These are phyloP conservation scores for Aurelia coerulea DNA, from an alignment of 30 jellyfish, hydroid and myxozoan species.

Conservation along the genomic window DNA sequence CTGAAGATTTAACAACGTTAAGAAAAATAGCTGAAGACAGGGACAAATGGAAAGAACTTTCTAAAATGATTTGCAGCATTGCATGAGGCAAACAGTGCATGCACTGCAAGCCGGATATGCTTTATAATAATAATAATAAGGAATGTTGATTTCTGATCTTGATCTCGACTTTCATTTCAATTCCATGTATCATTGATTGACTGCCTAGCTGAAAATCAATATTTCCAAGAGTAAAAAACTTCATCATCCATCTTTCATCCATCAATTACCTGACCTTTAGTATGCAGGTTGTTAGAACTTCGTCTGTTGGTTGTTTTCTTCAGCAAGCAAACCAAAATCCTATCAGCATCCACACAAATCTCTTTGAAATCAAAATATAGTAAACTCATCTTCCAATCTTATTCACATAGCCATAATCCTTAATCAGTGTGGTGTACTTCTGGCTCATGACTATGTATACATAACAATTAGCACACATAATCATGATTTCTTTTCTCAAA, in stretches of 20 bases:
- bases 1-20: too few species aligned
- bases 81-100: too few species aligned
- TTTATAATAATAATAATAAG: too few species aligned
- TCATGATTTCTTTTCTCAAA: neutral
- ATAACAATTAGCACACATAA: neutral
- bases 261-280: neutral
- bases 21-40: too few species aligned
- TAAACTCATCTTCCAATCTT: conserved; percentile 19
- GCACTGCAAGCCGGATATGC: too few species aligned
- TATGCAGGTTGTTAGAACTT: conserved; percentile 7
- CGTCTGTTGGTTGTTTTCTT: neutral
- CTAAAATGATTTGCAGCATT: too few species aligned
- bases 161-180: conserved; percentile 4
- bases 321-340: neutral
- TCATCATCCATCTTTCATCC: conserved; percentile 7
- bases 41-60: too few species aligned
- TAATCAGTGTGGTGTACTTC: too few species aligned
- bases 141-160: neutral
- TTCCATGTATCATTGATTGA: neutral
- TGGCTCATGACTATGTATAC: neutral
- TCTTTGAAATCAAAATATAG: neutral
- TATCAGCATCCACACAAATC: too few species aligned
- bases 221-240: neutral
- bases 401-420: neutral
- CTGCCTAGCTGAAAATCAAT: neutral